These are phyloP conservation scores for Sebastes steindachneri DNA, from an alignment of 2,797 vertebrate species.

Conservation along the genomic window DNA sequence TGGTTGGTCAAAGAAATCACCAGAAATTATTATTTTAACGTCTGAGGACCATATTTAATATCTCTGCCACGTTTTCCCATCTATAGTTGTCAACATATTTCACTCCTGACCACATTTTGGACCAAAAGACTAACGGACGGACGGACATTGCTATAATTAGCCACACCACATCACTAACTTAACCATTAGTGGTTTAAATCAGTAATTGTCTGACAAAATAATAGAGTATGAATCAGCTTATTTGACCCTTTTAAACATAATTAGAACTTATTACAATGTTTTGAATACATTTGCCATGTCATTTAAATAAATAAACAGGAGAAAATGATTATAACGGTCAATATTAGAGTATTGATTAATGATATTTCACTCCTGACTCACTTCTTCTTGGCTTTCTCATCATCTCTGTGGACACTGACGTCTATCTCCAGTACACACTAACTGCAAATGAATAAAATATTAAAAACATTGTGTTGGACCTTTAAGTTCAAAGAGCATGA, in stretches of 20 bases:
- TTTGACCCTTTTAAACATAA: background rate
- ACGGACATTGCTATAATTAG: background rate
- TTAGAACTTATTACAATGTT: background rate
- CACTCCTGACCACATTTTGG: background rate
- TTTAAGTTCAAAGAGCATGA: background rate
- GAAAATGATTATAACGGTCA: background rate
- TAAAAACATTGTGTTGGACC: constrained; percentile 1
- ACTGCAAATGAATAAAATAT: constrained; percentile 19
- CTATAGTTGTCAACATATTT: background rate
- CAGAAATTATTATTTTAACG: background rate
- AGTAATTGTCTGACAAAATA: too few relatives aligned
- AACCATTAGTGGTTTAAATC: background rate
- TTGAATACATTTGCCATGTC: background rate
- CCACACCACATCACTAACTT: background rate
- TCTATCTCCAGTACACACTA: background rate
- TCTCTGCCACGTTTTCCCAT: background rate
- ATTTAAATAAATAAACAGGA: background rate
- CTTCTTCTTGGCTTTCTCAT: background rate
- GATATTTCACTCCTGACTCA: background rate
- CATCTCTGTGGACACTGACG: background rate
- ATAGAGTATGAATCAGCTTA: background rate
- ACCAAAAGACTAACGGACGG: background rate
- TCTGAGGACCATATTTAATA: background rate
- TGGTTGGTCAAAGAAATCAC: background rate
- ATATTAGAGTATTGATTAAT: background rate